A percentile compares a stretch with the other conserved stretches of the same genome.
Conservation (phyloP, 1,140 invertebrate genomes). For the Ylistrum balloti region DNA sequence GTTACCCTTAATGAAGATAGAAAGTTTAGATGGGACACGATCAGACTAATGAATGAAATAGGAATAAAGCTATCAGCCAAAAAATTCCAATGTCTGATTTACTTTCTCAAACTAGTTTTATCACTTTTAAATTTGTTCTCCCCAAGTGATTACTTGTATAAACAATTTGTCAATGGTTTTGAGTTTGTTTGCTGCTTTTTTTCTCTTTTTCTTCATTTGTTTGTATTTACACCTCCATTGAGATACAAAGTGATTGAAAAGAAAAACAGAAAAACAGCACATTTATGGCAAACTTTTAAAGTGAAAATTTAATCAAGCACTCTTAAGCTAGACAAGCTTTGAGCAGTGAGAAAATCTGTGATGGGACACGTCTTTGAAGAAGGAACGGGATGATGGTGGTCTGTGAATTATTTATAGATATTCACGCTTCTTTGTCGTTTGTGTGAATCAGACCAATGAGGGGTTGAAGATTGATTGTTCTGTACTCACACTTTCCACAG, state of each 20-base stretch:
- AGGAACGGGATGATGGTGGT: not conserved
- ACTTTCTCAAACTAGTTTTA: no score
- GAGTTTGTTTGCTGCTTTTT: no score
- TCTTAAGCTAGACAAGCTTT: not conserved
- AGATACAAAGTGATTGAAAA: not conserved
- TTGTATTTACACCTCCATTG: no score
- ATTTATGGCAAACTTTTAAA: no score
- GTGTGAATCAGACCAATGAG: not conserved
- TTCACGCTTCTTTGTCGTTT: slow-evolving; percentile 1
- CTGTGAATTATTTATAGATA: slow-evolving; percentile 11
- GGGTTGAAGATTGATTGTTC: not conserved
- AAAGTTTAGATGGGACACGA: not conserved
- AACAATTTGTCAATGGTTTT: no score
- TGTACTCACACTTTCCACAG: not conserved
- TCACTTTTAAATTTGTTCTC: no score
- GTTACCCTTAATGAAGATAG: not conserved
- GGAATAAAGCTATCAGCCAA: not conserved
- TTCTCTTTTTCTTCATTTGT: no score
- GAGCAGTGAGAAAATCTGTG: not conserved
- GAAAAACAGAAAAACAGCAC: not conserved
- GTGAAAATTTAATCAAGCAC: not conserved
- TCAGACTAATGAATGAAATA: not conserved
- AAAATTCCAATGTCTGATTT: not conserved
- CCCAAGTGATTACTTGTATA: no score
- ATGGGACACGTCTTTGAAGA: not conserved